phyloP scores from a whole-genome alignment of 1,140 invertebrate species.

The Capitella teleta region DNA sequence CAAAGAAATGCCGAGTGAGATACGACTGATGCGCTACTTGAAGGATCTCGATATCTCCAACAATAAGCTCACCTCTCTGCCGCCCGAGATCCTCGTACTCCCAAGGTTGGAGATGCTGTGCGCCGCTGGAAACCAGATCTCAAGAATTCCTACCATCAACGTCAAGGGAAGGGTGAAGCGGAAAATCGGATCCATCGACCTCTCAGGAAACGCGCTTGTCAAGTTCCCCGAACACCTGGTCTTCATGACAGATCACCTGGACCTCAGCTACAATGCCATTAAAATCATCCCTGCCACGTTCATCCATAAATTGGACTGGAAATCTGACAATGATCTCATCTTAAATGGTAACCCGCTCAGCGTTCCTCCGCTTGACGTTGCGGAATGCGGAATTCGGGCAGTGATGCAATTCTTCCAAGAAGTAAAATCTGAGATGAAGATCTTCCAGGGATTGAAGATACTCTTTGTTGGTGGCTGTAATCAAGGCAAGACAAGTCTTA shows the following conservation, averaged over 20 bases:
- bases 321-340: conserved; percentile 19
- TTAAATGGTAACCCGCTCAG: conserved; percentile 29
- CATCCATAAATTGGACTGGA: conserved; percentile 21
- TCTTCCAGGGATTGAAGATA: conserved; percentile 24
- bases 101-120: conserved; percentile 25
- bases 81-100: conserved; percentile 29
- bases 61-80: conserved; percentile 28
- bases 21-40: conserved; percentile 22
- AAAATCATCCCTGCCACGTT: conserved; percentile 11
- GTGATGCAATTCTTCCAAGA: conserved; percentile 33
- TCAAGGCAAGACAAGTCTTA: conserved; percentile 33
- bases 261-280: conserved; percentile 30
- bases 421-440: conserved; percentile 21
- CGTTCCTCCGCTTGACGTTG: conserved; percentile 28
- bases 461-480: conserved; percentile 24
- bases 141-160: conserved; percentile 28
- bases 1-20: conserved; percentile 21
- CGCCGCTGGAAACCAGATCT: conserved; percentile 31
- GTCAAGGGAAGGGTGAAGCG: conserved; percentile 18
- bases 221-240: conserved; percentile 32
- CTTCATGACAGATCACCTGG: conserved; percentile 21
- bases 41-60: conserved; percentile 27
- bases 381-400: conserved; percentile 24
- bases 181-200: conserved; percentile 16
- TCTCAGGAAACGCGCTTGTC: conserved; percentile 29